These are phyloP conservation scores for Elmis aenea DNA, from an alignment of 2,888 invertebrate genomes.

Conservation along the genomic window DNA sequence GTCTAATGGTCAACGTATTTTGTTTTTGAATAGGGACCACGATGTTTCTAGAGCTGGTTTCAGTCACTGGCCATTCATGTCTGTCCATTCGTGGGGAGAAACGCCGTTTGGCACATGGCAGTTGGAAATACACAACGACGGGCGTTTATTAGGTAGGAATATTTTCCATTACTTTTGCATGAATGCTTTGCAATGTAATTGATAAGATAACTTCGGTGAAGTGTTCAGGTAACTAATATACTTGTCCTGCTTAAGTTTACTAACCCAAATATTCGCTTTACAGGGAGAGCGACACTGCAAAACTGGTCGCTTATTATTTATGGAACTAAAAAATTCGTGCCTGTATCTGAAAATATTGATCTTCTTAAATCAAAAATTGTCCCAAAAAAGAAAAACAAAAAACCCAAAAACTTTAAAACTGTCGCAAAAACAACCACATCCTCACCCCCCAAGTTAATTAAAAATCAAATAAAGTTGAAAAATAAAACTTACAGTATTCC, in stretches of 20 bases:
- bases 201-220: too few species aligned
- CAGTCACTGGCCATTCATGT: slow-evolving; percentile 99
- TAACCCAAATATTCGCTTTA: slow-evolving; percentile 19
- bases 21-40: slow-evolving; percentile 56
- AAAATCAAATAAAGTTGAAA: slow-evolving; percentile 28
- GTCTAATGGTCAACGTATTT: too few species aligned
- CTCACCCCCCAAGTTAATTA: slow-evolving; percentile 30
- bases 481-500: slow-evolving; percentile 28
- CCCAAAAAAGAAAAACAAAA: slow-evolving; percentile 52
- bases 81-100: slow-evolving; percentile 98
- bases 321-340: slow-evolving; percentile 66
- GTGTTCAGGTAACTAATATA: too few species aligned
- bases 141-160: slow-evolving; percentile 75
- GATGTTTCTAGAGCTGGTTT: slow-evolving; percentile 91
- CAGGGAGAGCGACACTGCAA: slow-evolving; percentile 84
- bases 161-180: too few species aligned
- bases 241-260: too few species aligned
- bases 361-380: slow-evolving; percentile 39
- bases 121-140: slow-evolving; percentile 93
- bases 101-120: slow-evolving; percentile 91
- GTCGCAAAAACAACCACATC: slow-evolving; percentile 14
- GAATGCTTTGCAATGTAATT: too few species aligned
- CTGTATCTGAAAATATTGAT: slow-evolving; percentile 29
- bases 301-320: slow-evolving; percentile 92
- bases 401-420: slow-evolving; percentile 37